Evolutionary conservation across 2,797 vertebrate species (phyloP), one percentile per base, ranked within the genome.

Genomic region (Menidia menidia): DNA sequence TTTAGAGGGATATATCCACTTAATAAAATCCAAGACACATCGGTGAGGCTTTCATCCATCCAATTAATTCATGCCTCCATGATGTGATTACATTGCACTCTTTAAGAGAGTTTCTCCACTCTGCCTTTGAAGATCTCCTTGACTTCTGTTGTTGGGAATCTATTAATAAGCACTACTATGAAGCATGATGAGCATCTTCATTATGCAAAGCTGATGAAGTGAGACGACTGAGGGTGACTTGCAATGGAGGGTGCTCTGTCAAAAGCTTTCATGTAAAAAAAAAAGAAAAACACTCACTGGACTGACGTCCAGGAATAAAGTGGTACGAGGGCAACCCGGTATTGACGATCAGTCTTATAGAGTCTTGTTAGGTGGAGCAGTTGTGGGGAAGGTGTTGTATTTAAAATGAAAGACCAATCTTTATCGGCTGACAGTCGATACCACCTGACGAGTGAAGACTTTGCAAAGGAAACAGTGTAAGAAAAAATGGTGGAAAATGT

Each of bases 101-200:
- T 42, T 83, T 74, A 60, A 69, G 68, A 71, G 80, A 67, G 67
- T 61, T 81, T 71, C 51, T 42, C 71, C 35, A 42, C 51, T 58
- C 60, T 77, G 39, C 47, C 55, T 68, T 68, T 64, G 65, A 80
- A 71, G 50, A 45, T 57, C 42, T 51, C 48, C 60, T 57, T 44
- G 25, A 66, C 47, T 68, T 76, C 48, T 60, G 30, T 14, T 62
- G 61, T 67, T 75, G 47, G 51, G 57, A 47, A 58, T 71, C 51
- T 43, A 60, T 75, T 80, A 71, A 25, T 59, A 60, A 82, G 69
- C 31, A 39, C 39, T 13, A 48, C 67, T 53, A 41, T 16, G 51
- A 70, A 68, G n/a, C 67, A 66, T 78, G 82, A 87, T 87, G 85
- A 81, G 76, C 82, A 77, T 78, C 76, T 88, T 88, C 77, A 88